Conservation (phyloP, 2,888 invertebrate genomes). For the Chirona hameri region DNA sequence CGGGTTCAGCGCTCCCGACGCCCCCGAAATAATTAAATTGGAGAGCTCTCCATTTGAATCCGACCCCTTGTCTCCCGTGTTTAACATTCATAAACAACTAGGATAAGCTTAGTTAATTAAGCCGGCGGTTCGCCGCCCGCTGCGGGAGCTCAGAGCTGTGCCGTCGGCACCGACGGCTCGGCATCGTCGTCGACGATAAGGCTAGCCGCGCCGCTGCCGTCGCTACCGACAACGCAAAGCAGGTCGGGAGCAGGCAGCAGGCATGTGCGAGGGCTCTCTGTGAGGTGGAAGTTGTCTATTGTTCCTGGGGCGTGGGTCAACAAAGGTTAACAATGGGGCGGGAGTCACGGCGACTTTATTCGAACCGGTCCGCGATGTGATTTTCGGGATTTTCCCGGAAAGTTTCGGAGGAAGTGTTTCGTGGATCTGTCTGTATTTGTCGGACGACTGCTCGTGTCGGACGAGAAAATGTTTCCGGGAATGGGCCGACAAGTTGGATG, state of each 20-base stretch:
- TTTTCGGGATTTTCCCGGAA: no score
- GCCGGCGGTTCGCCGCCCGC: slow-evolving; percentile 5
- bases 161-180: neutral
- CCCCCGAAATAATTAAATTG: slow-evolving; percentile 25
- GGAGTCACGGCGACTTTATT: no score
- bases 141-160: neutral
- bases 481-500: neutral
- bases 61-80: slow-evolving; percentile 26
- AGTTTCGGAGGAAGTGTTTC: no score
- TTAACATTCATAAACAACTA: slow-evolving; percentile 29
- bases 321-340: no score
- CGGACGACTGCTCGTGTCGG: no score
- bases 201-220: neutral
- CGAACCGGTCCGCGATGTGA: no score
- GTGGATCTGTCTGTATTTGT: no score
- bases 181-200: neutral
- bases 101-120: slow-evolving; percentile 29
- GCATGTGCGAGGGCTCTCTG: no score
- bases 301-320: no score
- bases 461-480: neutral
- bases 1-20: neutral
- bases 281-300: no score
- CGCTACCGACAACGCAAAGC: neutral
- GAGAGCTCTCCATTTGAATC: slow-evolving; percentile 24
- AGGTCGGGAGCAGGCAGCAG: no score